Evolutionary conservation across 2,113 vertebrate genomes (phyloP).

Genomic region (Oostethus manadensis): DNA sequence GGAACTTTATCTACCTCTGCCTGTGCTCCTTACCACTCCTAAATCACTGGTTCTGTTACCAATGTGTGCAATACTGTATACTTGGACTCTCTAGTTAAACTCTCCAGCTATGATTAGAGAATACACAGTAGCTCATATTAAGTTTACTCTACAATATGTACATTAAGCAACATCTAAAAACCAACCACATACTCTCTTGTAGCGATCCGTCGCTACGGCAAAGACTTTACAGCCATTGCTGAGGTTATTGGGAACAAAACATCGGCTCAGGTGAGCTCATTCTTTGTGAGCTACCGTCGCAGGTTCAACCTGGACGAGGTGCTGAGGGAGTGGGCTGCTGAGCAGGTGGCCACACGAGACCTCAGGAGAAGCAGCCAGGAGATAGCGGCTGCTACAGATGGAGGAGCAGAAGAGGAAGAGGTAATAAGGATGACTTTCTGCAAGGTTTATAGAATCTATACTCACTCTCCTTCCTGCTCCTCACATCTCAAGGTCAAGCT

Average conservation of each 20-base stretch:
- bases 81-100: too few relatives aligned
- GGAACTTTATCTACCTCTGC: too few relatives aligned
- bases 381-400: slow-evolving; percentile 54
- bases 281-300: slow-evolving; percentile 87
- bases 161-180: too few relatives aligned
- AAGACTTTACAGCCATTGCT: slow-evolving; percentile 82
- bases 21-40: too few relatives aligned
- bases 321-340: slow-evolving; percentile 86
- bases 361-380: slow-evolving; percentile 51
- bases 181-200: not conserved
- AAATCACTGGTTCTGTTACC: too few relatives aligned
- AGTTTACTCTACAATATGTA: too few relatives aligned
- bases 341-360: slow-evolving; percentile 72
- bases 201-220: slow-evolving; percentile 86
- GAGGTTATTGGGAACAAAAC: slow-evolving; percentile 90
- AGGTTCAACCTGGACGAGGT: slow-evolving; percentile 89
- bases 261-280: slow-evolving; percentile 82
- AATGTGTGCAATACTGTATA: too few relatives aligned
- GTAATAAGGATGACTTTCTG: slow-evolving; percentile 29
- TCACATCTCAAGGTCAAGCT: slow-evolving; percentile 67
- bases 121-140: too few relatives aligned
- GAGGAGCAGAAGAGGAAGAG: slow-evolving; percentile 71
- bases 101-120: too few relatives aligned
- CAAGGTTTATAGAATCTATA: not conserved
- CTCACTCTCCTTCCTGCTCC: not conserved